Conservation (phyloP, 1,140 invertebrate genomes). For the Stegodyphus mimosarum region DNA sequence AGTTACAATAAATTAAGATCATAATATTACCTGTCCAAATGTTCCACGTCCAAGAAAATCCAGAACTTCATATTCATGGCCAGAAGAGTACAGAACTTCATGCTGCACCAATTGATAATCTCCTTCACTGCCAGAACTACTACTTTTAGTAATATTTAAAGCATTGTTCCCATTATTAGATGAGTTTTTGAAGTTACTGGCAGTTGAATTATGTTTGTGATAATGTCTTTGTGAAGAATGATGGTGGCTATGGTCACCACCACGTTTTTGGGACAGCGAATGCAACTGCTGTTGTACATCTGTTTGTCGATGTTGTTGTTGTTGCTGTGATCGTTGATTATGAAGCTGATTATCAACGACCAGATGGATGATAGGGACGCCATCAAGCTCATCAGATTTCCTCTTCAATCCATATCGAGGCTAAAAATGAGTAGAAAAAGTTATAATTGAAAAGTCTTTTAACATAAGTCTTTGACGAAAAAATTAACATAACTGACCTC, state of each 20-base stretch:
- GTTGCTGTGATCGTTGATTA: constrained; percentile 31
- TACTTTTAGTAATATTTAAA: constrained; percentile 74
- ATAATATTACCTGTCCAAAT: constrained; percentile 84
- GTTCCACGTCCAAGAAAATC: constrained; percentile 98
- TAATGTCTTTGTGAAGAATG: constrained; percentile 22
- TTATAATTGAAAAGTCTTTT: no score
- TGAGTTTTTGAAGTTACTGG: constrained; percentile 25
- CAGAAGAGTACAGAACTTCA: constrained; percentile 95
- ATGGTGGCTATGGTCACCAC: constrained; percentile 21
- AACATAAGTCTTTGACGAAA: no score
- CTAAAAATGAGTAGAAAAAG: constrained; percentile 1
- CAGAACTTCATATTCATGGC: constrained; percentile 94
- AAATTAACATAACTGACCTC: no score
- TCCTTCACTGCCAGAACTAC: constrained; percentile 79
- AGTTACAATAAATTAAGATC: background rate
- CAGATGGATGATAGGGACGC: constrained; percentile 32
- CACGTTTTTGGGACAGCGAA: background rate
- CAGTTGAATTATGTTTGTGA: constrained; percentile 27
- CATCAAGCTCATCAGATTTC: constrained; percentile 50
- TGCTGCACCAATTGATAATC: constrained; percentile 98
- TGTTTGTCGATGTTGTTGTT: background rate
- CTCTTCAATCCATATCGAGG: constrained; percentile 53
- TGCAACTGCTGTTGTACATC: constrained; percentile 19
- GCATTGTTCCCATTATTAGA: constrained; percentile 74
- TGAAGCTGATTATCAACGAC: constrained; percentile 18